Evolutionary conservation across 2,113 vertebrate genomes (phyloP).

Genomic region (Anthoscopus minutus): DNA sequence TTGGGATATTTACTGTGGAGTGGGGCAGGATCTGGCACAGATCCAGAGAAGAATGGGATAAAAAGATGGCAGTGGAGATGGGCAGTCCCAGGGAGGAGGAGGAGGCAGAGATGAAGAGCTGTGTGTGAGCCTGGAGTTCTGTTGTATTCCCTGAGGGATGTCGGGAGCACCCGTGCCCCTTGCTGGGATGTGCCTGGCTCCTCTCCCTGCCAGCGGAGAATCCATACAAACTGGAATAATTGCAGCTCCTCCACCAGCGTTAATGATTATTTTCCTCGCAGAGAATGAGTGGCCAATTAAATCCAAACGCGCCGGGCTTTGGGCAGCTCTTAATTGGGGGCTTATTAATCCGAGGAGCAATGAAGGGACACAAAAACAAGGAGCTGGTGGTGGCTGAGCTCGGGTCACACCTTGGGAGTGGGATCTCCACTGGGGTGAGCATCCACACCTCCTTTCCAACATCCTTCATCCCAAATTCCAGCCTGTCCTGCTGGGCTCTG

Average conservation of each 20-base stretch:
- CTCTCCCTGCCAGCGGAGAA: accelerated
- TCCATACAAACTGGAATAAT: neutral
- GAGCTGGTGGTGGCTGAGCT: neutral
- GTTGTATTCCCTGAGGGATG: accelerated
- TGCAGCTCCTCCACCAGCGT: neutral
- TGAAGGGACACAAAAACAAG: neutral
- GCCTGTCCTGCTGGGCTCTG: neutral
- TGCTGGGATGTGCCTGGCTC: neutral
- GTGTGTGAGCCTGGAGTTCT: neutral
- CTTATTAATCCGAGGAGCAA: neutral
- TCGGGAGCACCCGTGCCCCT: accelerated
- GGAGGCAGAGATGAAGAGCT: neutral
- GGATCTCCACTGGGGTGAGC: neutral
- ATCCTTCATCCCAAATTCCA: neutral
- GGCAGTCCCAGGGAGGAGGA: neutral
- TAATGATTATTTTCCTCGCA: constrained; percentile 54
- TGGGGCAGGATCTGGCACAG: neutral
- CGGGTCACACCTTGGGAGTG: accelerated
- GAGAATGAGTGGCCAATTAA: constrained; percentile 32
- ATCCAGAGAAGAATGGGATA: neutral
- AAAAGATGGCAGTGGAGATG: neutral
- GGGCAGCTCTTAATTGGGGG: neutral
- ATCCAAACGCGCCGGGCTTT: neutral
- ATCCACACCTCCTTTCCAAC: neutral
- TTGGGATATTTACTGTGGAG: neutral